Conservation (phyloP, 2,888 invertebrate genomes). For the Amphipoea oculea region DNA sequence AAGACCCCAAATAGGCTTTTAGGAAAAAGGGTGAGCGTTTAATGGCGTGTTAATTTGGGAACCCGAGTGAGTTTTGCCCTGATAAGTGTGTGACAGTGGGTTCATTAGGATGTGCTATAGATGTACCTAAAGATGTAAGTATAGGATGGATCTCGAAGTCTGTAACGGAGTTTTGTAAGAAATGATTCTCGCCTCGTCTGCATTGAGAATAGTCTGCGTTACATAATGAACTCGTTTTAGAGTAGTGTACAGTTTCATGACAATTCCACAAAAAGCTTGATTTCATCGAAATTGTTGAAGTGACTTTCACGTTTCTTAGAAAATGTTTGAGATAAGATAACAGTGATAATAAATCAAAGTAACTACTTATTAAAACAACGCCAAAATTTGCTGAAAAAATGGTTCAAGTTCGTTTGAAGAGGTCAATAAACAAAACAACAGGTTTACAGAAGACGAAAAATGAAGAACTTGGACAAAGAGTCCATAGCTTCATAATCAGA, state of each 20-base stretch:
- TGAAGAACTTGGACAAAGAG: not conserved
- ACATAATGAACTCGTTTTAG: not conserved
- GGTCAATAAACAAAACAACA: slow-evolving; percentile 19
- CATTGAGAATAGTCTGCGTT: not conserved
- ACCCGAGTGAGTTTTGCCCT: slow-evolving; percentile 64
- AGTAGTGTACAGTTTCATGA: not conserved
- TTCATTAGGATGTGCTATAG: slow-evolving; percentile 56
- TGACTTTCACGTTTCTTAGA: not conserved
- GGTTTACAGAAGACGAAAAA: slow-evolving; percentile 17
- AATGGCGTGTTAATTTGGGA: slow-evolving; percentile 77
- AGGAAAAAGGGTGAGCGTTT: slow-evolving; percentile 70
- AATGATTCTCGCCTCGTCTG: not conserved
- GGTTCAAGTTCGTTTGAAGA: not conserved
- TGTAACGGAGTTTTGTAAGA: slow-evolving; percentile 1
- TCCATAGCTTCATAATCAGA: not conserved
- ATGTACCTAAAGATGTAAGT: slow-evolving; percentile 14
- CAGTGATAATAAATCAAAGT: not conserved
- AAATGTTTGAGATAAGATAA: not conserved
- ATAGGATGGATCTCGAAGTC: slow-evolving; percentile 41
- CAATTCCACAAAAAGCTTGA: not conserved
- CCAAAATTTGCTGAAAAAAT: not conserved
- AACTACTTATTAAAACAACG: not conserved
- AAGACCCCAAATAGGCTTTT: slow-evolving; percentile 70
- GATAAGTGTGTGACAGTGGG: slow-evolving; percentile 67
- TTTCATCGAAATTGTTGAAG: not conserved